Evolutionary conservation across 2,113 vertebrate genomes (phyloP).

Genomic region (Colossoma macropomum): DNA sequence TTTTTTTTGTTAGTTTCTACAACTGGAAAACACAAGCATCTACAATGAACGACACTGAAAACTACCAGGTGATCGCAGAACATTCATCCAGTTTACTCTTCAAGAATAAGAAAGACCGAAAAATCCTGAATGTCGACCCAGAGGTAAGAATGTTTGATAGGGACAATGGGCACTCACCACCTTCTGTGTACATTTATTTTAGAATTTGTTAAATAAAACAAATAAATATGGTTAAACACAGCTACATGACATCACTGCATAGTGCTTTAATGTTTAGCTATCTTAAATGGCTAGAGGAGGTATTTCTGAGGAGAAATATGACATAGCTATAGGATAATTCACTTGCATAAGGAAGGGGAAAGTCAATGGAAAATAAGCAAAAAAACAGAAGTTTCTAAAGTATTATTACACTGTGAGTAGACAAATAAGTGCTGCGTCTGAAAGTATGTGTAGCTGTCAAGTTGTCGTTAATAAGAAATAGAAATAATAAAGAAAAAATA

Average conservation of each 20-base stretch:
- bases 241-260: neutral
- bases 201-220: neutral
- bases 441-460: too few species aligned
- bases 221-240: neutral
- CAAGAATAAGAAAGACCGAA: constrained; percentile 82
- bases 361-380: too few species aligned
- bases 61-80: constrained; percentile 86
- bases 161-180: neutral
- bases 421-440: too few species aligned
- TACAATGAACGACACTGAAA: constrained; percentile 79
- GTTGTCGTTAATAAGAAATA: too few species aligned
- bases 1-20: constrained; percentile 81
- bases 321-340: too few species aligned
- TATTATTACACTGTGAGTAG: too few species aligned
- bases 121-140: constrained; percentile 85
- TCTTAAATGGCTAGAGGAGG: neutral
- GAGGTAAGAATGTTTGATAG: constrained; percentile 71
- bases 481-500: too few species aligned
- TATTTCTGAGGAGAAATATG: too few species aligned
- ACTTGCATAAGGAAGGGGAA: too few species aligned
- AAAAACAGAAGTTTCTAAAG: too few species aligned
- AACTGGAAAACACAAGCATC: constrained; percentile 84
- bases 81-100: constrained; percentile 83
- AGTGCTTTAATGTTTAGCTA: neutral
- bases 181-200: neutral